Evolutionary conservation across 2,113 vertebrate genomes (phyloP), one percentile per base, ranked within the genome.

Genomic region (Australoheros scitulus): DNA sequence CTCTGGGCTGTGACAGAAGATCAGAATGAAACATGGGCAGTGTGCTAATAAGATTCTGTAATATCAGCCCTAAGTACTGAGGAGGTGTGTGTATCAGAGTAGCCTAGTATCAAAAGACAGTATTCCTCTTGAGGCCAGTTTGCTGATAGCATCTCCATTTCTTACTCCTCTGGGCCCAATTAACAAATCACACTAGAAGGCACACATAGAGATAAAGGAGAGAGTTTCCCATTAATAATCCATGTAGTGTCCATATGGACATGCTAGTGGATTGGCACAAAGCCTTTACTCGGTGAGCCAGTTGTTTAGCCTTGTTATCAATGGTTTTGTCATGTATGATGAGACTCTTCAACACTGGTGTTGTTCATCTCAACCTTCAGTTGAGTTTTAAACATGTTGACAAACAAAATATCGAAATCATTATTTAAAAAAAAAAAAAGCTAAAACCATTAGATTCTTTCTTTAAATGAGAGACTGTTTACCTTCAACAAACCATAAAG

Each of bases 131-230:
- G 18, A 72, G 26, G 26, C 11, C 68, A 55, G 47, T 72, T 50
- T 72, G 68, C 68, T 72, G 68, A 72, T 72, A 72, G 68, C 47
- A 72, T 72, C 68, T 72, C 68, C 47, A 72, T 17, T 55, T n/a
- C 6, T 72, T 43, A 32, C 50, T 55, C 68, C 47, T 55, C 68
- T 1, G 1, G 26, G 47, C 11, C 26, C 47, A 72, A 72, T 72
- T 72, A 72, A 20, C 11, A 72, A 72, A 55, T 55, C 26, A 34
- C 26, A n/a, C 68, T n/a, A 24, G 47, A 55, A 55, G 47, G 47
- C 26, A 32, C 18, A 55, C 68, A 14, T 32, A 15, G 32, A 72
- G 68, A 72, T 24, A 55, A 72, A 72, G 47, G 47, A 72, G 68
- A 50, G 17, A 13, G 65, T 55, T 72, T 55, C 11, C 52, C 26